phyloP scores from a whole-genome alignment of 2,888 invertebrate genomes.

The Sisyra terminalis region DNA sequence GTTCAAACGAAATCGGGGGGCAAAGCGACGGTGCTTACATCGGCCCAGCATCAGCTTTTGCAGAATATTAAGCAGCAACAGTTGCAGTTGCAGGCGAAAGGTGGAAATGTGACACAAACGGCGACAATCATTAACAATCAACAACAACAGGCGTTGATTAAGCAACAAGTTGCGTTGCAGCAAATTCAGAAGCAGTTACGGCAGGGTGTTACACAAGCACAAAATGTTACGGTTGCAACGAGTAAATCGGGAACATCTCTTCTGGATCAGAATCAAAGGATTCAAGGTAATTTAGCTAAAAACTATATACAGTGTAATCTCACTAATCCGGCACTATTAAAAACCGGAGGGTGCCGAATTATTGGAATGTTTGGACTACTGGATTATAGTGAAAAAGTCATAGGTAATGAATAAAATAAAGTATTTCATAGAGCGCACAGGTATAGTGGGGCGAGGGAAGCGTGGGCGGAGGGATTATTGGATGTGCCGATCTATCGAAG shows the following conservation, averaged over 20 bases:
- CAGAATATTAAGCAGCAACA: slow-evolving; percentile 27
- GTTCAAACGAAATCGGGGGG: slow-evolving; percentile 13
- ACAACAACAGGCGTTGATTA: slow-evolving; percentile 29
- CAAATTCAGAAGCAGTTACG: slow-evolving; percentile 25
- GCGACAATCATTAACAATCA: slow-evolving; percentile 19
- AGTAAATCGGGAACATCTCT: slow-evolving; percentile 17
- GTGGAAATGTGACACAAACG: slow-evolving; percentile 20
- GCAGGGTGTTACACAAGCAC: slow-evolving; percentile 11
- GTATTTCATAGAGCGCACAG: too few relatives aligned
- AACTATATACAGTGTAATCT: too few relatives aligned
- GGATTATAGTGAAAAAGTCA: too few relatives aligned
- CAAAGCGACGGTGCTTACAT: slow-evolving; percentile 19
- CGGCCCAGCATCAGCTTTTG: slow-evolving; percentile 28
- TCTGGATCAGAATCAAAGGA: slow-evolving; percentile 18
- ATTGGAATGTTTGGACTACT: too few relatives aligned
- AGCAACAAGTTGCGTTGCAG: slow-evolving; percentile 29
- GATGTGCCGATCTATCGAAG: too few relatives aligned
- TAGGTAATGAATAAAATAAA: too few relatives aligned
- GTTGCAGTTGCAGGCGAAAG: slow-evolving; percentile 14
- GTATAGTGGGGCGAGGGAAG: too few relatives aligned
- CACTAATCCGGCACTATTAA: too few relatives aligned
- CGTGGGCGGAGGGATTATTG: too few relatives aligned
- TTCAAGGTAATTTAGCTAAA: slow-evolving; percentile 19
- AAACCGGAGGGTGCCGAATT: too few relatives aligned
- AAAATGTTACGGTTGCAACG: slow-evolving; percentile 17